phyloP scores from a whole-genome alignment of 1,140 invertebrate species.

The Drosophila funebris region DNA sequence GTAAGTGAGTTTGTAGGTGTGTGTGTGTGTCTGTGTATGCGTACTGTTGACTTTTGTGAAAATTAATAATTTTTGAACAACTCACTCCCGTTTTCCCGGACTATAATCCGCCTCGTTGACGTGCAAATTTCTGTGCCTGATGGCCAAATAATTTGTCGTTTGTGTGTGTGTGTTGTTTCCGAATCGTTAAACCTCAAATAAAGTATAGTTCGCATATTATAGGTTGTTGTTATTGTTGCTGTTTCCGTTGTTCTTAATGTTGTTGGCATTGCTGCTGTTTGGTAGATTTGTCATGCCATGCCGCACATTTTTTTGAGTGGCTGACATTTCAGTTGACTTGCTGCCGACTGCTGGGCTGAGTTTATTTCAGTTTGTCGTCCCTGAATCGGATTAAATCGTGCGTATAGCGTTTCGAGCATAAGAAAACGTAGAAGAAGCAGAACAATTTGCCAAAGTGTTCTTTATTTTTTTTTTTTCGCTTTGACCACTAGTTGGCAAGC shows the following conservation, averaged over 20 bases:
- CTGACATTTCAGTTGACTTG: constrained; percentile 74
- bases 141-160: constrained; percentile 80
- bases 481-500: constrained; percentile 5
- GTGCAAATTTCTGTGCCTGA: constrained; percentile 67
- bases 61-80: constrained; percentile 73
- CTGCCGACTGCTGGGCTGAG: background rate
- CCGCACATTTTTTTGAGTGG: constrained; percentile 70
- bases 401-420: constrained; percentile 26
- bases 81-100: background rate
- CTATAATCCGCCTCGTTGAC: background rate
- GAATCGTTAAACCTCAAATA: constrained; percentile 76
- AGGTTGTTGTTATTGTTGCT: constrained; percentile 1
- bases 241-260: constrained; percentile 27
- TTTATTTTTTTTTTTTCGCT: too few species aligned
- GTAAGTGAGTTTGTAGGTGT: too few species aligned
- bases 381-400: constrained; percentile 63
- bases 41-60: constrained; percentile 67
- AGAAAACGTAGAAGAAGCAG: constrained; percentile 8
- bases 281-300: constrained; percentile 68
- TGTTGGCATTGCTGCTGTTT: constrained; percentile 36
- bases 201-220: constrained; percentile 41
- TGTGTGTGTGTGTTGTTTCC: constrained; percentile 68
- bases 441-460: constrained; percentile 48
- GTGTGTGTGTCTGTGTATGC: too few species aligned
- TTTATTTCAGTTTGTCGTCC: constrained; percentile 15